Evolutionary conservation across 2,113 vertebrate species (phyloP).

Genomic region (Atherinomorus stipes): DNA sequence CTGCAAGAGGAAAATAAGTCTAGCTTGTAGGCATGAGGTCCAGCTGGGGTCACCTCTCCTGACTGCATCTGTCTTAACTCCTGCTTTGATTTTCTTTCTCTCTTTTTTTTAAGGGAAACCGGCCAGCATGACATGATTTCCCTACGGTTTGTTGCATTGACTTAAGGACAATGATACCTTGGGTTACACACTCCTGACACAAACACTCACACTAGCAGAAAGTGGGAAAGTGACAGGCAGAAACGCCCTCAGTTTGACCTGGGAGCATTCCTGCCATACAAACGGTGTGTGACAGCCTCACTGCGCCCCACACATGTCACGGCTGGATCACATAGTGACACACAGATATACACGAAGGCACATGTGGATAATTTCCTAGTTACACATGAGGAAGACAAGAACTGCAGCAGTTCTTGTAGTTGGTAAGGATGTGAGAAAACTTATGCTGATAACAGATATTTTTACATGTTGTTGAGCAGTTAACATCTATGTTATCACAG

Average conservation of each 20-base stretch:
- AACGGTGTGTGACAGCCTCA: slow-evolving; percentile 61
- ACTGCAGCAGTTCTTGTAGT: background rate
- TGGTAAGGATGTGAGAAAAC: background rate
- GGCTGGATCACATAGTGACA: slow-evolving; percentile 30
- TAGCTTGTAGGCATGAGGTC: slow-evolving; percentile 69
- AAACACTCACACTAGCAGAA: slow-evolving; percentile 18
- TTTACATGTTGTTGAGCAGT: background rate
- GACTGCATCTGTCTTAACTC: slow-evolving; percentile 62
- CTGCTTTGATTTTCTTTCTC: slow-evolving; percentile 10
- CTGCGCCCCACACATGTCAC: slow-evolving; percentile 26
- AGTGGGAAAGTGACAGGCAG: slow-evolving; percentile 57
- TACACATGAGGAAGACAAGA: background rate
- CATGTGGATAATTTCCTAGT: background rate
- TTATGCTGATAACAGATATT: background rate
- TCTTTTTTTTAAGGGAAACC: slow-evolving; percentile 39
- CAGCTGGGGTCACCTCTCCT: slow-evolving; percentile 68
- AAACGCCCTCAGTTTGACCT: slow-evolving; percentile 64
- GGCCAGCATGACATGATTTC: slow-evolving; percentile 24
- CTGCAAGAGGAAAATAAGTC: slow-evolving; percentile 40
- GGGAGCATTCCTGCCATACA: slow-evolving; percentile 33
- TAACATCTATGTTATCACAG: background rate
- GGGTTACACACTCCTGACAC: slow-evolving; percentile 16
- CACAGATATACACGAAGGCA: slow-evolving; percentile 15
- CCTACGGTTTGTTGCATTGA: slow-evolving; percentile 38
- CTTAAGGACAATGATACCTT: slow-evolving; percentile 28